These are phyloP conservation scores for Isotomurus palustris DNA, from an alignment of 2,888 invertebrate species.

Conservation along the genomic window DNA sequence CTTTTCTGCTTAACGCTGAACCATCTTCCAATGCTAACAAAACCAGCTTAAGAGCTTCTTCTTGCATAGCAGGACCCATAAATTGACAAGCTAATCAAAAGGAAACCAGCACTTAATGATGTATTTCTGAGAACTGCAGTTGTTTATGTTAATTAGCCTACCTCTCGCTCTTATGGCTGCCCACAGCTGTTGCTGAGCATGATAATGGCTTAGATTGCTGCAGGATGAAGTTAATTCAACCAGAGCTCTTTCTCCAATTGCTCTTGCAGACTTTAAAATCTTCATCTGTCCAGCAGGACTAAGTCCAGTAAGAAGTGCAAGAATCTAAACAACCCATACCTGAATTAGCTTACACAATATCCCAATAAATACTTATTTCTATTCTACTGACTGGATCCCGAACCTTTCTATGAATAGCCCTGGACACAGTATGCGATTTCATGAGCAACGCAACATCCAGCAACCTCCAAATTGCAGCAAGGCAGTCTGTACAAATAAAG, in stretches of 20 bases:
- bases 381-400: too few relatives aligned
- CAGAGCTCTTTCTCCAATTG: slow-evolving; percentile 31
- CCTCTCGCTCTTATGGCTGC: slow-evolving; percentile 30
- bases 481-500: slow-evolving; percentile 13
- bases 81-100: slow-evolving; percentile 15
- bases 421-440: slow-evolving; percentile 24
- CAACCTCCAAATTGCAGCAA: slow-evolving; percentile 18
- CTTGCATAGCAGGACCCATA: slow-evolving; percentile 79
- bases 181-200: slow-evolving; percentile 44
- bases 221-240: slow-evolving; percentile 34
- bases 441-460: slow-evolving; percentile 27
- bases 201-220: slow-evolving; percentile 35
- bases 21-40: slow-evolving; percentile 91
- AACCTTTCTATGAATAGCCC: slow-evolving; percentile 41
- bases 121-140: too few relatives aligned
- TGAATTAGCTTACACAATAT: too few relatives aligned
- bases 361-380: not conserved
- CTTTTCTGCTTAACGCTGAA: slow-evolving; percentile 85
- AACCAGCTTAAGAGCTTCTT: slow-evolving; percentile 92
- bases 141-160: slow-evolving; percentile 1
- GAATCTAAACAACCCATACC: slow-evolving; percentile 11
- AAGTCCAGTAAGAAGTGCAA: slow-evolving; percentile 23
- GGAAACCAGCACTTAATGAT: too few relatives aligned
- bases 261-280: slow-evolving; percentile 23
- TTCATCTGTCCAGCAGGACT: slow-evolving; percentile 18